Base-by-base conservation (phyloP, 2,113 vertebrate genomes). In the human region DNA sequence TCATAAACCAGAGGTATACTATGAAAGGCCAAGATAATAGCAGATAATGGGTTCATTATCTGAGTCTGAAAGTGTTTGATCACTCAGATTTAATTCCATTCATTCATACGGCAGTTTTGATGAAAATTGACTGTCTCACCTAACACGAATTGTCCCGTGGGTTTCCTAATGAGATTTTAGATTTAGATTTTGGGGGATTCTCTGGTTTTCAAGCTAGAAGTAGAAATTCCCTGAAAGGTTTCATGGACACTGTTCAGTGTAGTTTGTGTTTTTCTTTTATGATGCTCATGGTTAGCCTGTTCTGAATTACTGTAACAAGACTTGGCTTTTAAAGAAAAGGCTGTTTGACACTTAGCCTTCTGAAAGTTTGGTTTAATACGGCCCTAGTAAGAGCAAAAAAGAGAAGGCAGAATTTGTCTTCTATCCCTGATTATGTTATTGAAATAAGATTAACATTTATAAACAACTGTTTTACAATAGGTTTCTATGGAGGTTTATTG, bases 391-490 rank as follows among this genome's bases (percentile, higher is more conserved):
- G 35, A 88, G 9, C 23, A 66, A 68, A 76, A 91, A 97, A 66
- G 40, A 84, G 45, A 89, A 89, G 86, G 40, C 52, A 88, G 32
- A 87, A 70, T 91, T 78, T 89, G 30, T 92, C 25, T 92, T 66
- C 40, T 87, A 8, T 59, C 6, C 9, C 87, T 96, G 43, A 90
- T 97, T 97, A 92, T 78, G 18, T 38, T 93, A 59, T 84, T 96
- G 88, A 97, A 87, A 89, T 50, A 97, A 93, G 79, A 11, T 76
- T 97, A 89, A 89, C 14, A 35, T 72, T 55, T 75, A 25, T 48
- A 92, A n/a, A 50, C 89, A 83, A 83, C 32, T 76, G 16, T 94
- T 81, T 82, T 64, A 57, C 0, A 96, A 25, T 89, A 93, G 95
- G 61, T 76, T 83, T 84, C 93, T 2, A 0, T 2, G 35, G 66